Base-by-base conservation (phyloP, 1,140 invertebrate genomes). In the Drosophila nigrodunni region DNA sequence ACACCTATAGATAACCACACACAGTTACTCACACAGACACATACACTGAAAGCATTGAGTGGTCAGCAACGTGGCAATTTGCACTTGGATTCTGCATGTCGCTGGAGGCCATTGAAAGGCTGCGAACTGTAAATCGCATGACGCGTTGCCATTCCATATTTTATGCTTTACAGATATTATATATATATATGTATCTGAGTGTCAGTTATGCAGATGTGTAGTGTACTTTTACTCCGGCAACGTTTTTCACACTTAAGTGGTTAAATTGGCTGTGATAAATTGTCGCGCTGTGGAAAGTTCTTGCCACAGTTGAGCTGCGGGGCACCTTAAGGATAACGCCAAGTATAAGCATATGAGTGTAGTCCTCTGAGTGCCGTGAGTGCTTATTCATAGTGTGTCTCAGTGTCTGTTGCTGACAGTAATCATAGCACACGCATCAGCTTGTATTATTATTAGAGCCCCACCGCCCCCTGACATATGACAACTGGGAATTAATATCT, bases 261-360 rank as follows among this genome's bases (percentile, higher is more conserved):
- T 89, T 88, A 88, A 88, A 88, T 88, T 89, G 85, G 80, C 80
- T 83, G 85, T 88, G 85, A 88, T 88, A 89, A 88, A 88, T 88
- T 89, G 85, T 88, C 78, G 81, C 74, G 67, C 80, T 73, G 77
- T 88, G 77, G 34, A 89, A 83, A 89, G 85, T 83, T 78, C 74
- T 66, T 89, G 80, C 69, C 76, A 62, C 49, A 74, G 62, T 37
- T 30, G 47, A 73, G 46, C 79, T 70, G 77, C 70, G 85, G 85
- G 82, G 60, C 78, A 78, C 82, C 82, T 86, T 80, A 74, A 85
- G 81, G 81, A 61, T 54, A 68, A 49, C 58, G 50, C 18, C 74
- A 75, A 71, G 80, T 65, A 78, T 67, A 61, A 21, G 50, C n/a
- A 15, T 46, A 25, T 25, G 25, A 1, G 25, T 30, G 25, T 0